Evolutionary conservation across 1,140 invertebrate genomes (phyloP).

Genomic region (Myzus persicae): DNA sequence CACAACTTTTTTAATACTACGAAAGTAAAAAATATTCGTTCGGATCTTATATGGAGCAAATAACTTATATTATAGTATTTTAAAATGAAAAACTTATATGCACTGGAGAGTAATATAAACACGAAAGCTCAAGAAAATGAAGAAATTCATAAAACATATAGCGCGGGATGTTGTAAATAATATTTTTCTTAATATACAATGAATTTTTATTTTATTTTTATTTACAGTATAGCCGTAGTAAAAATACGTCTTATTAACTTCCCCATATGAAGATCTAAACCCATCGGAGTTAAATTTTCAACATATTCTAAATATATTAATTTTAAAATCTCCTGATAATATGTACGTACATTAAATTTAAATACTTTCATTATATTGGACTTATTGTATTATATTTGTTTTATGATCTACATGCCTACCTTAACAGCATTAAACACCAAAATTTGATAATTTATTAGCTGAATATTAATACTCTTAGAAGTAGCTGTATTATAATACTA

Average conservation of each 20-base stretch:
- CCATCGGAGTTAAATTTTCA: neutral
- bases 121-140: neutral
- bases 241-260: conserved; percentile 2
- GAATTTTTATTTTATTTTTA: conserved; percentile 10
- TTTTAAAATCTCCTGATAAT: too few relatives aligned
- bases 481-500: too few relatives aligned
- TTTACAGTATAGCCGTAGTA: neutral
- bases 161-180: neutral
- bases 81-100: neutral
- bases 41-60: neutral
- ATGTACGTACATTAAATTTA: neutral
- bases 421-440: too few relatives aligned
- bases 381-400: too few relatives aligned
- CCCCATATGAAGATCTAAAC: neutral
- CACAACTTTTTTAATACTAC: neutral
- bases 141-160: neutral
- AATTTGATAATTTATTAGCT: too few relatives aligned
- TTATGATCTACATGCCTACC: too few relatives aligned
- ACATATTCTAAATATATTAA: neutral
- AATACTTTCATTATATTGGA: neutral
- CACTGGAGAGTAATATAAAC: neutral
- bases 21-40: conserved; percentile 2
- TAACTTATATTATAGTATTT: neutral
- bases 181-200: neutral
- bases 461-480: too few relatives aligned